Evolutionary conservation across 1,140 invertebrate species (phyloP).

Genomic region (Polypedilum pembai): DNA sequence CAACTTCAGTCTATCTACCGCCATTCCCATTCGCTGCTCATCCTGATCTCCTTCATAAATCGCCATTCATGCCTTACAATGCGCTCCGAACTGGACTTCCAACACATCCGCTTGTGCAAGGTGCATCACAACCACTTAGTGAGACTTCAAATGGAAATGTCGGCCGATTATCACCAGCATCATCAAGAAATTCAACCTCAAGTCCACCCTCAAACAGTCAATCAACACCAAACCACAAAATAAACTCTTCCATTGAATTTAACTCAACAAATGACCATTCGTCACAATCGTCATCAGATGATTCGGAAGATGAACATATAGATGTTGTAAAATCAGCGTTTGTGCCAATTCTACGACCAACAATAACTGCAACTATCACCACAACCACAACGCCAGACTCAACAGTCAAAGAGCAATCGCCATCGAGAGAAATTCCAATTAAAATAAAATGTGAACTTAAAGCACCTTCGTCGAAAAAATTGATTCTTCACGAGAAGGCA

Average conservation of each 20-base stretch:
- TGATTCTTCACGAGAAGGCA: slow-evolving; percentile 40
- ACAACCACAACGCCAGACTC: slow-evolving; percentile 50
- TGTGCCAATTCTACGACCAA: slow-evolving; percentile 46
- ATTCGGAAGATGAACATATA: slow-evolving; percentile 57
- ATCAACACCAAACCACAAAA: slow-evolving; percentile 42
- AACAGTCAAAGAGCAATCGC: slow-evolving; percentile 48
- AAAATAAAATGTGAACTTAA: slow-evolving; percentile 51
- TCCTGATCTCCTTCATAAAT: slow-evolving; percentile 34
- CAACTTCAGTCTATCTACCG: slow-evolving; percentile 42
- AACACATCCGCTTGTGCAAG: slow-evolving; percentile 38
- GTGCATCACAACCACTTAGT: slow-evolving; percentile 34
- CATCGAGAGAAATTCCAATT: slow-evolving; percentile 30
- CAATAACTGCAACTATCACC: slow-evolving; percentile 41
- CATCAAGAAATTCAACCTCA: slow-evolving; percentile 47
- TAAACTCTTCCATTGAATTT: slow-evolving; percentile 49
- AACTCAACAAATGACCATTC: slow-evolving; percentile 55
- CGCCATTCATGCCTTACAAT: slow-evolving; percentile 43
- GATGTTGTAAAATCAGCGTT: slow-evolving; percentile 71
- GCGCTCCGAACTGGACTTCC: slow-evolving; percentile 44
- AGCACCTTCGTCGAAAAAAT: slow-evolving; percentile 48
- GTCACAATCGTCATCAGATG: slow-evolving; percentile 49
- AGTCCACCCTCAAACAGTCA: slow-evolving; percentile 42
- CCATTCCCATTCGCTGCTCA: slow-evolving; percentile 44
- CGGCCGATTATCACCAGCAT: slow-evolving; percentile 48
- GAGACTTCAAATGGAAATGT: slow-evolving; percentile 34